Conservation (phyloP, 1,140 invertebrate genomes). For the Drosophila mayri region DNA sequence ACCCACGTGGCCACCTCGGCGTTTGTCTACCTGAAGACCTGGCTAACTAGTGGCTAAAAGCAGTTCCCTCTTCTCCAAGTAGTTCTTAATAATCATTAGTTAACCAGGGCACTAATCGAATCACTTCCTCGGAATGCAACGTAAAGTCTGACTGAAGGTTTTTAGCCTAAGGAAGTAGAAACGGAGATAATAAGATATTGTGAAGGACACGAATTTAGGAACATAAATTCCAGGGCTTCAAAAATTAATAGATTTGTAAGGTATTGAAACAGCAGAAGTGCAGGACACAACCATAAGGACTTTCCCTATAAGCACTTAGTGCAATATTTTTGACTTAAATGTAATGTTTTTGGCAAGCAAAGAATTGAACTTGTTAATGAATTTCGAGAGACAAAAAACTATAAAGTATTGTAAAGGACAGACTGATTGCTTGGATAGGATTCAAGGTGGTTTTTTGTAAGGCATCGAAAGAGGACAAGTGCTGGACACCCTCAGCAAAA, state of each 20-base stretch:
- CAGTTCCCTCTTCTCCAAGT: neutral
- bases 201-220: constrained; percentile 58
- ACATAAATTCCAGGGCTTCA: constrained; percentile 9
- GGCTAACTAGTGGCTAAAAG: constrained; percentile 70
- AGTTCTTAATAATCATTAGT: constrained; percentile 12
- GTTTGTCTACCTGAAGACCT: constrained; percentile 70
- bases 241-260: constrained; percentile 32
- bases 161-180: constrained; percentile 26
- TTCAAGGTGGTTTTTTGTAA: neutral
- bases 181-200: constrained; percentile 29
- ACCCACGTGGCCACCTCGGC: constrained; percentile 57
- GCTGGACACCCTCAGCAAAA: constrained; percentile 61
- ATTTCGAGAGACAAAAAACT: neutral
- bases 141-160: constrained; percentile 62
- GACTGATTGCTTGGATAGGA: constrained; percentile 5
- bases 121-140: constrained; percentile 64
- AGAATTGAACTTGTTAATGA: neutral
- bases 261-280: constrained; percentile 32
- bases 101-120: constrained; percentile 9
- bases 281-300: constrained; percentile 20
- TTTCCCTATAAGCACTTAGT: constrained; percentile 3
- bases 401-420: neutral
- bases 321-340: constrained; percentile 1
- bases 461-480: constrained; percentile 38
- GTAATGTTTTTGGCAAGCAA: neutral